A percentile compares a stretch with the other conserved stretches of the same genome.
Evolutionary conservation across 1,140 invertebrate species (phyloP).

Genomic region (Hylyphantes graminicola): DNA sequence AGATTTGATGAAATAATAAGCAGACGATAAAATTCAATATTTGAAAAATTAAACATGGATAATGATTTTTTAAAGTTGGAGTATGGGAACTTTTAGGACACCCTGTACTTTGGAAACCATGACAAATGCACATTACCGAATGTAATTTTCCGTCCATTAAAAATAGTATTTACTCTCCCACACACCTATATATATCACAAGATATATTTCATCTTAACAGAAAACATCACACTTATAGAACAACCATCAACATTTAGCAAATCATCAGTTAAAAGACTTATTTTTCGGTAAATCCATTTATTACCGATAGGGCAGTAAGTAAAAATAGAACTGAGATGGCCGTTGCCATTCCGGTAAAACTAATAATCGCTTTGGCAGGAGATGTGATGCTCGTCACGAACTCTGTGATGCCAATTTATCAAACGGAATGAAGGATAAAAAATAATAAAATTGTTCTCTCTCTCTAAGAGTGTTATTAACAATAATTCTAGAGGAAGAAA

Average conservation of each 20-base stretch:
- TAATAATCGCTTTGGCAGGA: conserved; percentile 36
- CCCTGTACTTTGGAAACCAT: no score
- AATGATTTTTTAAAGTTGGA: no score
- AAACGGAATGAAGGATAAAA: neutral
- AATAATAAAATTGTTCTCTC: neutral
- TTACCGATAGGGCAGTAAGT: conserved; percentile 20
- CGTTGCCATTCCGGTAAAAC: conserved; percentile 17
- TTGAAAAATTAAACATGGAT: no score
- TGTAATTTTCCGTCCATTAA: no score
- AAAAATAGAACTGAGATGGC: conserved; percentile 11
- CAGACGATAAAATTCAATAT: no score
- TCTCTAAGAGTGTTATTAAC: conserved; percentile 18
- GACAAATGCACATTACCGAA: no score
- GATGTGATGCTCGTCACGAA: conserved; percentile 37
- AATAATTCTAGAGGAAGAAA: neutral
- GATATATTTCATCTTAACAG: no score
- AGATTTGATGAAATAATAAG: no score
- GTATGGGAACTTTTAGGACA: no score
- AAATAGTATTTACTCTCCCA: no score
- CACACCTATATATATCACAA: no score
- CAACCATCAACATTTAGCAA: conserved; percentile 16
- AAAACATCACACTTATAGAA: no score
- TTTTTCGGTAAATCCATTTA: conserved; percentile 30
- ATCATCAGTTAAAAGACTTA: conserved; percentile 13
- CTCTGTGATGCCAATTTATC: conserved; percentile 20